A percentile compares a stretch with the other conserved stretches of the same genome.
Evolutionary conservation across 2,797 vertebrate species (phyloP).

Genomic region (Vespertilio murinus): DNA sequence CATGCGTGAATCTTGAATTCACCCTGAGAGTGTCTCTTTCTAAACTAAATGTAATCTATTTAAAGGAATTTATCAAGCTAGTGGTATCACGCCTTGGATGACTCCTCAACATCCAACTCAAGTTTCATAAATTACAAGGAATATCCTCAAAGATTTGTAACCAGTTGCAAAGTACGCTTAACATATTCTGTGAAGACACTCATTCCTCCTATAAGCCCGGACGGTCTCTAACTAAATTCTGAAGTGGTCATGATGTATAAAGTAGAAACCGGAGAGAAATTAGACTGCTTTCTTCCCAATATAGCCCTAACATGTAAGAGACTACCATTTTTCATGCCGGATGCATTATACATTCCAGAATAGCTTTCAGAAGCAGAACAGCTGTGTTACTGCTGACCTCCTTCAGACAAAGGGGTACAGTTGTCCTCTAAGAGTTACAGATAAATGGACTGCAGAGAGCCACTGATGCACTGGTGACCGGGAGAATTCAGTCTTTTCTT

Average conservation of each 20-base stretch:
- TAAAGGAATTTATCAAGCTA: slow-evolving; percentile 18
- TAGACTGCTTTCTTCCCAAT: slow-evolving; percentile 31
- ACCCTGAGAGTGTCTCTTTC: background rate
- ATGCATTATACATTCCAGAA: slow-evolving; percentile 3
- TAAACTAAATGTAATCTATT: slow-evolving; percentile 19
- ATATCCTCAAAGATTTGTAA: background rate
- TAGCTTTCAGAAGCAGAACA: slow-evolving; percentile 53
- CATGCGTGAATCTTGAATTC: background rate
- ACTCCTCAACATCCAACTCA: slow-evolving; percentile 22
- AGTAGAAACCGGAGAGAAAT: background rate
- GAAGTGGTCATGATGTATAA: slow-evolving; percentile 3
- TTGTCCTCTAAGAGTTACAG: slow-evolving; percentile 41
- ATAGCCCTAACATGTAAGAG: background rate
- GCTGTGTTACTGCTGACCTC: slow-evolving; percentile 31
- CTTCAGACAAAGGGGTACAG: background rate
- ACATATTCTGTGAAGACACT: background rate
- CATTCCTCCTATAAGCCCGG: background rate
- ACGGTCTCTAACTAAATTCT: background rate
- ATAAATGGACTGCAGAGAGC: background rate
- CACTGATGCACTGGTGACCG: background rate
- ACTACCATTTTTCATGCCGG: slow-evolving; percentile 15
- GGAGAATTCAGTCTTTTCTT: slow-evolving; percentile 46
- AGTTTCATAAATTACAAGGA: slow-evolving; percentile 42
- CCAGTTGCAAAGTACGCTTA: background rate
- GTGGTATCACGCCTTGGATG: background rate